Evolutionary conservation across 2,888 invertebrate genomes (phyloP).

Genomic region (Zygogramma bicolorata): DNA sequence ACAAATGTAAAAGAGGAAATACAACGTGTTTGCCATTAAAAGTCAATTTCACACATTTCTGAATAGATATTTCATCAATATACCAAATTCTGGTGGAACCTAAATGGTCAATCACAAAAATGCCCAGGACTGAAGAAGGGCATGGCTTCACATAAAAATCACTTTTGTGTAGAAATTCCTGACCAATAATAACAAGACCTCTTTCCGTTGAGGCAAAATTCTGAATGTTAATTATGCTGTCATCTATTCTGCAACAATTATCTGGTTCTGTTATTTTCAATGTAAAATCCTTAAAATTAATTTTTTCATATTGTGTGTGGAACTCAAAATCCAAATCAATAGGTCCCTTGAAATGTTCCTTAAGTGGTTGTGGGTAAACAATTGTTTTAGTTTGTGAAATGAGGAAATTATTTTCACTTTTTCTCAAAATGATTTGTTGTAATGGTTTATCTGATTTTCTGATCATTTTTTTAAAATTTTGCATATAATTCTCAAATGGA

Average conservation of each 20-base stretch:
- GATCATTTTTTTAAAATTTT: too few relatives aligned
- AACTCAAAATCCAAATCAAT: neutral
- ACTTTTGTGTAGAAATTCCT: slow-evolving; percentile 15
- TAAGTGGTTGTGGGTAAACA: neutral
- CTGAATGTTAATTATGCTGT: too few relatives aligned
- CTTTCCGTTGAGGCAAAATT: too few relatives aligned
- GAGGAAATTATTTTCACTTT: too few relatives aligned
- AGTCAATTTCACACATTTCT: slow-evolving; percentile 24
- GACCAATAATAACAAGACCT: slow-evolving; percentile 16
- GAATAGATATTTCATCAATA: neutral
- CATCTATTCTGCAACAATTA: slow-evolving; percentile 24
- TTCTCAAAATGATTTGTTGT: too few relatives aligned
- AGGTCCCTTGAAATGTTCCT: slow-evolving; percentile 23
- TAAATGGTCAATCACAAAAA: neutral
- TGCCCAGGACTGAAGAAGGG: slow-evolving; percentile 22
- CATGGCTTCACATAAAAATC: slow-evolving; percentile 25
- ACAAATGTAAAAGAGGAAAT: too few relatives aligned
- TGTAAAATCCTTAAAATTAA: too few relatives aligned
- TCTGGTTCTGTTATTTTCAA: too few relatives aligned
- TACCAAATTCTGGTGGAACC: slow-evolving; percentile 4
- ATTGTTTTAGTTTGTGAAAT: neutral
- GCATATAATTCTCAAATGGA: too few relatives aligned
- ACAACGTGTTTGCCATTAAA: too few relatives aligned
- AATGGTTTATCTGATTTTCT: too few relatives aligned
- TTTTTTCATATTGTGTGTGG: slow-evolving; percentile 20